phyloP scores from a whole-genome alignment of 2,113 vertebrate genomes.

The Gopherus flavomarginatus region DNA sequence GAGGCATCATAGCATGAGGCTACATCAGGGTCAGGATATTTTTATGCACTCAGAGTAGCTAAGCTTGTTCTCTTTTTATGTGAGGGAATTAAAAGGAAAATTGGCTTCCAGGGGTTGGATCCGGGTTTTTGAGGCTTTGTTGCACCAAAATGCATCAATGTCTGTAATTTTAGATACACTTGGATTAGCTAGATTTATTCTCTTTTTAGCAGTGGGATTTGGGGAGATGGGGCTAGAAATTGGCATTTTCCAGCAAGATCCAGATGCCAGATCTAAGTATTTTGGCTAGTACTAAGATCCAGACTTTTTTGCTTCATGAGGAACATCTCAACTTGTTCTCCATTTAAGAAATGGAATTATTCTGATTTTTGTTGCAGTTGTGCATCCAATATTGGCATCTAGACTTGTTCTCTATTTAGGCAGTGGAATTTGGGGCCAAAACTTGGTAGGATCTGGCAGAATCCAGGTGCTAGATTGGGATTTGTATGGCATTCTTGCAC shows the following conservation, averaged over 20 bases:
- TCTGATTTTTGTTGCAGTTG: not conserved
- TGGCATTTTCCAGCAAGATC: not conserved
- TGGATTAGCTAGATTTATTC: not conserved
- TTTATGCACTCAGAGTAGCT: not conserved
- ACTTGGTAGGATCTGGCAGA: accelerated
- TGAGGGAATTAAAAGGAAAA: not conserved
- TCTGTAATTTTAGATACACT: not conserved
- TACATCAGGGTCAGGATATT: not conserved
- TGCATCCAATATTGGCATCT: not conserved
- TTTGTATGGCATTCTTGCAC: not conserved
- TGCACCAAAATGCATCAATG: not conserved
- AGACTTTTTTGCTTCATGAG: not conserved
- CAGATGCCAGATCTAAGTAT: not conserved
- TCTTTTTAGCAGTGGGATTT: not conserved
- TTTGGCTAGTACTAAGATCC: not conserved
- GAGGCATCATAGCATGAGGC: not conserved
- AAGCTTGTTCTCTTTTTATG: not conserved
- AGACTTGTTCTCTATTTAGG: not conserved
- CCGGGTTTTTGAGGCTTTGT: not conserved
- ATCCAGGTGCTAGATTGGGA: not conserved
- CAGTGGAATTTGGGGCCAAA: not conserved
- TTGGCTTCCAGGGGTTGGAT: not conserved
- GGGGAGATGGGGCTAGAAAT: not conserved
- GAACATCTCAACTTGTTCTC: not conserved
- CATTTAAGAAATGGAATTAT: not conserved